phyloP scores from a whole-genome alignment of 2,888 invertebrate genomes.

The Yponomeuta plumbellus region DNA sequence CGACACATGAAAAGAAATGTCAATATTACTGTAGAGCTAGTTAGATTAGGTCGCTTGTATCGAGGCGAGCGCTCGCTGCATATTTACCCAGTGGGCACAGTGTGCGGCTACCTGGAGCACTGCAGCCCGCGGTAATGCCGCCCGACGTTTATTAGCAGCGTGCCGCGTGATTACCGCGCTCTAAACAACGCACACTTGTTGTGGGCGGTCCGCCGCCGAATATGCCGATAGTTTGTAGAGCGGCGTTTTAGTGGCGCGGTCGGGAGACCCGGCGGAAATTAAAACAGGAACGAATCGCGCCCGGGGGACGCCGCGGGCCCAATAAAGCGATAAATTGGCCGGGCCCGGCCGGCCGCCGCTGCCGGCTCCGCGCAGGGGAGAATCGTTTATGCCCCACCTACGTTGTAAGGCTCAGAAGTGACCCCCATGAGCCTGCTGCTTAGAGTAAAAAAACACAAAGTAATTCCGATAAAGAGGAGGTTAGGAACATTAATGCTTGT shows the following conservation, averaged over 20 bases:
- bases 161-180: not conserved
- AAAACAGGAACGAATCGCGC: slow-evolving; percentile 26
- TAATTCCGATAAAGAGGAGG: not conserved
- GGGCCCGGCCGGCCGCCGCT: slow-evolving; percentile 12
- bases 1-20: not conserved
- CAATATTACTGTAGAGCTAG: not conserved
- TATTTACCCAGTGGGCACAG: not conserved
- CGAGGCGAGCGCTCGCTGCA: not conserved
- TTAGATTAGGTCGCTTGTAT: slow-evolving; percentile 1
- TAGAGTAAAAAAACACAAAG: not conserved
- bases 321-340: slow-evolving; percentile 28
- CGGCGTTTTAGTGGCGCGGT: slow-evolving; percentile 9
- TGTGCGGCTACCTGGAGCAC: not conserved
- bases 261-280: slow-evolving; percentile 24
- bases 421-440: not conserved
- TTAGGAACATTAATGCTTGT: not conserved
- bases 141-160: not conserved
- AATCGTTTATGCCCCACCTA: not conserved
- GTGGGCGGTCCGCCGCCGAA: not conserved
- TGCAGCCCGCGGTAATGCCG: not conserved
- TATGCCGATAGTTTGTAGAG: slow-evolving; percentile 1
- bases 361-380: not conserved
- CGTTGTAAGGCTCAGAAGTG: not conserved
- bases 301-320: slow-evolving; percentile 23
- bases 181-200: slow-evolving; percentile 2